Conservation (phyloP, 2,888 invertebrate genomes). For the Mystacides longicornis region DNA sequence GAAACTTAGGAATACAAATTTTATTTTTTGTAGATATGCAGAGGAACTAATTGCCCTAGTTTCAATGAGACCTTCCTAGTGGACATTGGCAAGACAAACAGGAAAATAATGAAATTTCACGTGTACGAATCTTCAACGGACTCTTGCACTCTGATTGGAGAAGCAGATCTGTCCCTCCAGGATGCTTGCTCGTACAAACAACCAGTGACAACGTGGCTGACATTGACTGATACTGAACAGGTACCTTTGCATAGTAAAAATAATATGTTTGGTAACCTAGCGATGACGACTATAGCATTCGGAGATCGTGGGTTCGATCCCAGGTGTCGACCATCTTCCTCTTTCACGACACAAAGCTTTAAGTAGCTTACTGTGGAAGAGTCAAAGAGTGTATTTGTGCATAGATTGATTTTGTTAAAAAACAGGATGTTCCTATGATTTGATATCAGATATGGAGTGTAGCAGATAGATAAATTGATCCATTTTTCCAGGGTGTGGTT, state of each 20-base stretch:
- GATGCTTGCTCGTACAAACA: constrained; percentile 53
- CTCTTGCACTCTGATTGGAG: constrained; percentile 57
- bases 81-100: constrained; percentile 52
- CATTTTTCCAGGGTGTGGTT: constrained; percentile 46
- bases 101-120: constrained; percentile 58
- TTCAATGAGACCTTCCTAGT: constrained; percentile 73
- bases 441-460: too few species aligned
- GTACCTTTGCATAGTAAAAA: constrained; percentile 31
- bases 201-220: constrained; percentile 72
- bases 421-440: too few species aligned
- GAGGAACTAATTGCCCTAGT: constrained; percentile 60
- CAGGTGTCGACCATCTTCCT: too few species aligned
- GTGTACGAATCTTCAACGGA: constrained; percentile 58
- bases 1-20: too few species aligned
- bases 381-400: too few species aligned
- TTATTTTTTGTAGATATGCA: constrained; percentile 46
- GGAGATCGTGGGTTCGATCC: too few species aligned
- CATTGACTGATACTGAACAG: constrained; percentile 65
- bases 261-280: not conserved
- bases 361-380: too few species aligned
- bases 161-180: constrained; percentile 59
- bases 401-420: too few species aligned
- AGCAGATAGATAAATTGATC: not conserved
- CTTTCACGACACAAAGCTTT: too few species aligned
- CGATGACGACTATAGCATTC: not conserved